Evolutionary conservation across 2,113 vertebrate species (phyloP).

Genomic region (Puntigrus tetrazona): DNA sequence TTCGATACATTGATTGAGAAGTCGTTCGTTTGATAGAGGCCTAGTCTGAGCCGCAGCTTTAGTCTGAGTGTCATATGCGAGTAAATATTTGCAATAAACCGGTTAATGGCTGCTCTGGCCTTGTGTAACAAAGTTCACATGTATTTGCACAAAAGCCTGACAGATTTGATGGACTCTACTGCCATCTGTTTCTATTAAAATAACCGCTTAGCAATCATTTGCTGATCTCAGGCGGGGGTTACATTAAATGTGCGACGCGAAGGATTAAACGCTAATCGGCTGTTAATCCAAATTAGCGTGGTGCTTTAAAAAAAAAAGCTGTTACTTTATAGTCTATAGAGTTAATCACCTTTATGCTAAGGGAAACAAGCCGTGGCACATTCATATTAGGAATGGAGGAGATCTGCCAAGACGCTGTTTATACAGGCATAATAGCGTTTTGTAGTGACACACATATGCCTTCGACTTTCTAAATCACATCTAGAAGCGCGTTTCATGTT

Average conservation of each 20-base stretch:
- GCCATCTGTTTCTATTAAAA: not conserved
- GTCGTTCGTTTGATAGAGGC: not conserved
- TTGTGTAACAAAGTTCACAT: slow-evolving; percentile 2
- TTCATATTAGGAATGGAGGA: slow-evolving; percentile 1
- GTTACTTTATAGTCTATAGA: not conserved
- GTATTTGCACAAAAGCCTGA: not conserved
- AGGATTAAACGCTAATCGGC: slow-evolving; percentile 55
- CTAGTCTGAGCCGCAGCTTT: not conserved
- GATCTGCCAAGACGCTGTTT: not conserved
- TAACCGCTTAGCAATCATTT: not conserved
- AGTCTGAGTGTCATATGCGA: not conserved
- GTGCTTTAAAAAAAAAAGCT: not conserved
- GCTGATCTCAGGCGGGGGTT: slow-evolving; percentile 39
- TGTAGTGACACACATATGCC: not conserved
- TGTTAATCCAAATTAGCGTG: slow-evolving; percentile 55
- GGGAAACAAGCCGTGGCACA: not conserved
- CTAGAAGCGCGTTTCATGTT: not conserved
- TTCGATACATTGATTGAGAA: not conserved
- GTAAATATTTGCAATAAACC: not conserved
- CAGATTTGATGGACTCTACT: not conserved
- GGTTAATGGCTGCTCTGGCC: not conserved
- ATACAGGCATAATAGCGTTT: not conserved
- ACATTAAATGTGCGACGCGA: slow-evolving; percentile 48
- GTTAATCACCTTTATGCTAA: not conserved
- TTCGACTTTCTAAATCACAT: not conserved